These are phyloP conservation scores for Clupea harengus DNA, from an alignment of 2,113 vertebrate genomes.

Conservation along the genomic window DNA sequence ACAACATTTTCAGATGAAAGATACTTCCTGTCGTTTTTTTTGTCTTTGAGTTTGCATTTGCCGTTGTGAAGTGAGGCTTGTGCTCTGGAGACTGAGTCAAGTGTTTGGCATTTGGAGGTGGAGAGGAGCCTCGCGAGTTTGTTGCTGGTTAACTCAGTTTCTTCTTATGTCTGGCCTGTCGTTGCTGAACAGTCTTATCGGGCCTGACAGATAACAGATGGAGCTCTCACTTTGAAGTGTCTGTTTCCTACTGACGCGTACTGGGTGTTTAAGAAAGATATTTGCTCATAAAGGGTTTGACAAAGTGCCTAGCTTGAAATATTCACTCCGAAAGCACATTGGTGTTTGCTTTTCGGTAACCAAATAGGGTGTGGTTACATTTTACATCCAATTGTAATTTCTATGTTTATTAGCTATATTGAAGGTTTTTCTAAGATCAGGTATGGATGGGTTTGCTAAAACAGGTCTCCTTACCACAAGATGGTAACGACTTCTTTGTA, in stretches of 20 bases:
- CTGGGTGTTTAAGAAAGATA: background rate
- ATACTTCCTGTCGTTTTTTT: background rate
- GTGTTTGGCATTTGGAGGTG: background rate
- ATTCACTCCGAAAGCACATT: background rate
- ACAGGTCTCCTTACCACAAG: background rate
- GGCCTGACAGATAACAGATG: slow-evolving; percentile 34
- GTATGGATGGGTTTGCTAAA: background rate
- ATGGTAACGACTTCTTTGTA: background rate
- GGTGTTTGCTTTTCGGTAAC: background rate
- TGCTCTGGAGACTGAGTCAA: background rate
- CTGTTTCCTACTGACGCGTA: background rate
- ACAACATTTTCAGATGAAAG: background rate
- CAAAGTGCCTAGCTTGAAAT: slow-evolving; percentile 12
- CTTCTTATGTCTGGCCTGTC: slow-evolving; percentile 28
- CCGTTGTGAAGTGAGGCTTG: background rate
- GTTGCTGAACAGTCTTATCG: slow-evolving; percentile 35
- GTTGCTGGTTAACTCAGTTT: slow-evolving; percentile 27
- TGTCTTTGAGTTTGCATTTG: background rate
- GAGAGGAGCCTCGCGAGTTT: background rate
- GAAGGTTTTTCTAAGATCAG: background rate
- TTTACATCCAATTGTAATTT: background rate
- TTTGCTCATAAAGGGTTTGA: background rate
- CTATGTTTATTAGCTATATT: background rate
- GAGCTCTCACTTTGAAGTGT: slow-evolving; percentile 26
- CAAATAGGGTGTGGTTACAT: background rate